Conservation (phyloP, 2,113 vertebrate genomes). For the Pavo muticus region DNA sequence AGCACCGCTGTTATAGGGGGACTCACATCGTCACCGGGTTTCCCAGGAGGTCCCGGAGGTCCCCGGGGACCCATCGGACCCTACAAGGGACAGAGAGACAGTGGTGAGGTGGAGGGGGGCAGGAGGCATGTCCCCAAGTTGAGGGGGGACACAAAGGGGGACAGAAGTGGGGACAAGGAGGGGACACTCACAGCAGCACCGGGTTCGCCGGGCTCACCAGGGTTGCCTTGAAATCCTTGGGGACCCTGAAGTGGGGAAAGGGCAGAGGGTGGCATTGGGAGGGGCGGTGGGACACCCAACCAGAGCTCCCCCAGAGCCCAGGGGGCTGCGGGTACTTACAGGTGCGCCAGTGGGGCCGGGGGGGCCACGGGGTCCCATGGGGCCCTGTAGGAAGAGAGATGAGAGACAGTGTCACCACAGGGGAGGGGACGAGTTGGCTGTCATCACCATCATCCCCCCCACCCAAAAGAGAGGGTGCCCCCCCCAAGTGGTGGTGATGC, state of each 20-base stretch:
- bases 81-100: conserved; percentile 65
- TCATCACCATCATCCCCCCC: background rate
- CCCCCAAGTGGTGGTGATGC: background rate
- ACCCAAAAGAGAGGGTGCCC: background rate
- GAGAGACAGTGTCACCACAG: background rate
- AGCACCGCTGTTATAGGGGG: background rate
- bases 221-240: conserved; percentile 97
- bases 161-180: accelerated
- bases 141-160: background rate
- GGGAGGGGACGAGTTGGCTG: too few relatives aligned
- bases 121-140: background rate
- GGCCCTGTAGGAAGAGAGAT: conserved; percentile 80
- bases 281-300: background rate
- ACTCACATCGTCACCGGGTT: conserved; percentile 95
- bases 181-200: conserved; percentile 86
- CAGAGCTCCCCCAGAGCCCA: background rate
- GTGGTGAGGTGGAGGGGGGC: background rate
- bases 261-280: background rate
- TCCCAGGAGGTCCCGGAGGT: conserved; percentile 89
- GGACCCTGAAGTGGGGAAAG: conserved; percentile 83
- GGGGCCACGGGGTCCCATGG: conserved; percentile 95
- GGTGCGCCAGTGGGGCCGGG: conserved; percentile 89
- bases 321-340: conserved; percentile 80
- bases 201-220: conserved; percentile 92
- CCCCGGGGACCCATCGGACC: conserved; percentile 94